Evolutionary conservation across 1,140 invertebrate species (phyloP), one percentile per base, ranked within the genome.

Genomic region (Chironomus tepperi): DNA sequence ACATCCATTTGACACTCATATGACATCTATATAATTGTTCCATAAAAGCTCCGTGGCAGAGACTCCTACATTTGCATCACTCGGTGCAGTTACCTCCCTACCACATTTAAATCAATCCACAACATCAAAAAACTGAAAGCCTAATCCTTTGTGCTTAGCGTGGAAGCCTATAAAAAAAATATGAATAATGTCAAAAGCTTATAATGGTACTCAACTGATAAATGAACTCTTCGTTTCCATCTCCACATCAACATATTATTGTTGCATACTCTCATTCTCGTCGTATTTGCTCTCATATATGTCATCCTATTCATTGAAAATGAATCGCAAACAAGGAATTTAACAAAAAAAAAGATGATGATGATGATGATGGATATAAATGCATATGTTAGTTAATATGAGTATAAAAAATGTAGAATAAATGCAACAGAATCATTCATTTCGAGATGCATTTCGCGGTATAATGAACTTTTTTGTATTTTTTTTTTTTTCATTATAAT

Each of bases 171-270:
- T 34, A 34, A 34, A 57, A 47, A 57, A n/a, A n/a, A 57, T n/a
- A 57, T 57, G 47, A 57, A 15, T 57, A 15, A 57, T n/a, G n/a
- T 57, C 9, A 57, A 57, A 57, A 57, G 47, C 47, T 57, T 57
- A 57, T 57, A 57, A 57, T 57, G 47, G 47, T 57, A 57, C 47
- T 57, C 47, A 57, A 57, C 47, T 57, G 47, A 57, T 47, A 57
- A 57, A 57, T 57, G 47, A 57, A 57, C 47, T 57, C 47, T 57
- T n/a, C n/a, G 5, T 57, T 12, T n/a, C 15, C 47, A 12, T 57
- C 12, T 15, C 15, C 15, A 9, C 43, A 47, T 47, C 43, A 10
- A 47, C 43, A 34, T 34, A 34, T 34, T 34, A 34, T 34, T 34
- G 24, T 34, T 34, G 24, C 24, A 34, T 34, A 34, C 24, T n/a